Conservation (phyloP, 2,113 vertebrate species). For the Megaptera novaeangliae region DNA sequence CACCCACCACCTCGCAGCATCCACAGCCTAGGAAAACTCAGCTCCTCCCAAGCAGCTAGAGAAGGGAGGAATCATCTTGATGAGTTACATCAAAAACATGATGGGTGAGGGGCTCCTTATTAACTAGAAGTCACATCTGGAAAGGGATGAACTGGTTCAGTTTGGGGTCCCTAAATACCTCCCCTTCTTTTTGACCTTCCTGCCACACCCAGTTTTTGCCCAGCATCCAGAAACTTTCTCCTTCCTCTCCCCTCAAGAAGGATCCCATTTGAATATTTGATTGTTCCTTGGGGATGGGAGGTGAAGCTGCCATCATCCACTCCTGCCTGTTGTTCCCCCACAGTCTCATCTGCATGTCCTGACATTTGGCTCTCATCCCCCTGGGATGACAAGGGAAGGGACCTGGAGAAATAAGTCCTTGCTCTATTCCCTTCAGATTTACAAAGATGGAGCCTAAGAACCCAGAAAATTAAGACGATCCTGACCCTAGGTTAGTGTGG, state of each 20-base stretch:
- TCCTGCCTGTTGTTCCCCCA: constrained; percentile 68
- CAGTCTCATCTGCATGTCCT: constrained; percentile 81
- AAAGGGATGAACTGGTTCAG: neutral
- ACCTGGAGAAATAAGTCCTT: constrained; percentile 44
- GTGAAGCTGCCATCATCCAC: constrained; percentile 75
- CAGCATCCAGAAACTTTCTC: constrained; percentile 40
- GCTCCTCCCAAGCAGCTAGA: constrained; percentile 66
- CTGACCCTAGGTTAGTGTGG: neutral
- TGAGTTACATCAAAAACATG: constrained; percentile 62
- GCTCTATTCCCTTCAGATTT: constrained; percentile 17
- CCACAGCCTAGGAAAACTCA: constrained; percentile 66
- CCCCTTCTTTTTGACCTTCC: constrained; percentile 15
- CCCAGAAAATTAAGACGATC: neutral
- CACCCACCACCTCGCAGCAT: constrained; percentile 74
- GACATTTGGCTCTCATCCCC: constrained; percentile 77
- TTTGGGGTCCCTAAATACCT: neutral
- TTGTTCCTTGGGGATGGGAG: constrained; percentile 77
- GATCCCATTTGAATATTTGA: constrained; percentile 82
- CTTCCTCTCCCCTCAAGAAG: constrained; percentile 30
- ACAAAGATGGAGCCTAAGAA: constrained; percentile 14
- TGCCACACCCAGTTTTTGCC: constrained; percentile 40
- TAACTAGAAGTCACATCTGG: constrained; percentile 24
- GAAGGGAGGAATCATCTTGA: constrained; percentile 55
- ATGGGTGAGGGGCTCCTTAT: constrained; percentile 51
- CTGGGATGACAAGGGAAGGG: constrained; percentile 55